Percentiles rank a stretch among this genome's conserved stretches.
Conservation (phyloP, 1,140 invertebrate species). For the Drosophila ambigua region DNA sequence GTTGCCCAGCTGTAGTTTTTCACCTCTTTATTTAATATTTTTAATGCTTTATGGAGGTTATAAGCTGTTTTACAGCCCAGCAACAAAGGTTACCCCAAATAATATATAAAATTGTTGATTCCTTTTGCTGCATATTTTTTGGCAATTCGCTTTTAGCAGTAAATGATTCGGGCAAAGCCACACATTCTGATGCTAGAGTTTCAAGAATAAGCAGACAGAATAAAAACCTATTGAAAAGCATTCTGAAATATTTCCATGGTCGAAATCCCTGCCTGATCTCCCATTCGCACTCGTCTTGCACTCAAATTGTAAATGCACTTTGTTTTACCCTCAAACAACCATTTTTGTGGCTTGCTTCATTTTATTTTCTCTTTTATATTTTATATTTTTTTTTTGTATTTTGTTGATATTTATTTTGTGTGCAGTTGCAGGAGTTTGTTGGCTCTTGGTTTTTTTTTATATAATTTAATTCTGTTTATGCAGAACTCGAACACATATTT, state of each 20-base stretch:
- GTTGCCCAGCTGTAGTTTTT: too few species aligned
- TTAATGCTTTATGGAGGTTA: too few species aligned
- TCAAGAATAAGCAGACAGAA: neutral
- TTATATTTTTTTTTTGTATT: slow-evolving; percentile 28
- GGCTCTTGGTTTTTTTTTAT: slow-evolving; percentile 32
- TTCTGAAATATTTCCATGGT: neutral
- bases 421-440: slow-evolving; percentile 9
- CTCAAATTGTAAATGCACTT: slow-evolving; percentile 58
- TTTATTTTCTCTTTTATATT: slow-evolving; percentile 25
- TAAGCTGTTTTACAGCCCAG: too few species aligned
- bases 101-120: too few species aligned
- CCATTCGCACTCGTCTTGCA: slow-evolving; percentile 14
- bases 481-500: slow-evolving; percentile 67
- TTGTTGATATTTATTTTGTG: slow-evolving; percentile 46
- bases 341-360: slow-evolving; percentile 33
- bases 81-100: too few species aligned
- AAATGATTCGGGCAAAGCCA: neutral
- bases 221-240: neutral
- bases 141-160: too few species aligned
- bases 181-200: neutral
- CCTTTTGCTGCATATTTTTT: too few species aligned
- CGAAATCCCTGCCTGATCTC: slow-evolving; percentile 2
- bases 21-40: too few species aligned
- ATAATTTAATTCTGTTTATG: slow-evolving; percentile 68
- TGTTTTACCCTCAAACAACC: slow-evolving; percentile 18